Evolutionary conservation across 2,797 vertebrate species (phyloP), one percentile per base, ranked within the genome.

Genomic region (Thalassophryne amazonica): DNA sequence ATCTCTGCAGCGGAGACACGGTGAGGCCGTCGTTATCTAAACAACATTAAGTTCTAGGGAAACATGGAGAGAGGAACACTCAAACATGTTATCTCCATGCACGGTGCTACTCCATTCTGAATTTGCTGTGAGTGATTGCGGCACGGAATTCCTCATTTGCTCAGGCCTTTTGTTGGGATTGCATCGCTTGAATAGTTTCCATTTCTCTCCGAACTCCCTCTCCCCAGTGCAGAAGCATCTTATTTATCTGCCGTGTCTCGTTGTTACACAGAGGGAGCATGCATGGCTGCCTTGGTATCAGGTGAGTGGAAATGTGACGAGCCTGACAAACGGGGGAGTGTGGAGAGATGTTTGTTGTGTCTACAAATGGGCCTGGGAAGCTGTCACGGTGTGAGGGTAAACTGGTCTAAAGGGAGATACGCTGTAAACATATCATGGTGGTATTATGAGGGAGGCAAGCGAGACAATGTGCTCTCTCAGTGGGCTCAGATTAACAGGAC

Each of bases 291-390:
- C 50, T 43, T 27, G 22, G 58, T 73, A 67, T 71, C 70, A 68
- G n/a, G 53, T 59, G 78, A 73, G 62, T 69, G 65, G 69, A 71
- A 65, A 73, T 64, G 71, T 72, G 74, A 70, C 35, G 25, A 57
- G 36, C n/a, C 60, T 77, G 69, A 78, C 68, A 55, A 76, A 66
- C 48, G 46, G 63, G 72, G 69, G 57, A 73, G 69, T 65, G 76
- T 46, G 67, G 81, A 83, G 63, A 81, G 76, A 76, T 42, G 15
- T 54, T 81, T 91, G 88, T 90, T 90, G 87, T 91, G 86, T 91
- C 88, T 90, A 84, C 82, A 76, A 67, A 2, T 46, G 53, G 60
- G 62, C 56, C 60, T 38, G 51, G 43, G 67, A 72, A 73, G 73
- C 60, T 70, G 65, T 69, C 59, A 38, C 38, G 51, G 56, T 53